Conservation (phyloP, 2,113 vertebrate species). For the Lethenteron reissneri region DNA sequence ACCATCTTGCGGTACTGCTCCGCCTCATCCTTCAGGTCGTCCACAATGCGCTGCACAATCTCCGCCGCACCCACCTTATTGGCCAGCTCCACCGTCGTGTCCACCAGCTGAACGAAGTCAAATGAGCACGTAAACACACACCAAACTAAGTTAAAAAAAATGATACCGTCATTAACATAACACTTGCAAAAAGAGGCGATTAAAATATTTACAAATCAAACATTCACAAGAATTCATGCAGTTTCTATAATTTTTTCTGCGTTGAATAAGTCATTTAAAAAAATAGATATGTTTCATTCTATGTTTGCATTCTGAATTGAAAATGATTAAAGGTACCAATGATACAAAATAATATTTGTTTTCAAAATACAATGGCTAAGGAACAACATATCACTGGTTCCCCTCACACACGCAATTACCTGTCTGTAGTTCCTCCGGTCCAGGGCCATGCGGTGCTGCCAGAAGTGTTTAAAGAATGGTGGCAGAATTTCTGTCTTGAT, state of each 20-base stretch:
- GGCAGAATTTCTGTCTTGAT: conserved; percentile 98
- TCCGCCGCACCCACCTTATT: conserved; percentile 97
- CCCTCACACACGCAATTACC: conserved; percentile 22
- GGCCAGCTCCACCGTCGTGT: conserved; percentile 90
- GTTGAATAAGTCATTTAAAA: background rate
- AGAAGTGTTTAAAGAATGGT: conserved; percentile 97
- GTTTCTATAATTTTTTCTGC: background rate
- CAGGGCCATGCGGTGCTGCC: conserved; percentile 96
- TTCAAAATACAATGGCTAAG: no score
- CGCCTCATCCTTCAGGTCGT: conserved; percentile 91
- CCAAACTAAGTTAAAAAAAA: background rate
- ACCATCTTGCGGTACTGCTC: conserved; percentile 99
- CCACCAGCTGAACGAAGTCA: conserved; percentile 42
- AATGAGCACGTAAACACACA: no score
- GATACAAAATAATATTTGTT: no score
- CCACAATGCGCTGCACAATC: conserved; percentile 92
- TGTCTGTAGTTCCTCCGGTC: conserved; percentile 97
- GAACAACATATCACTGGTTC: no score
- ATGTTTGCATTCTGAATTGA: background rate
- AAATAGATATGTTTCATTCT: background rate
- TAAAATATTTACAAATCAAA: background rate
- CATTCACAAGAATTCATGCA: background rate
- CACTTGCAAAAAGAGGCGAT: background rate
- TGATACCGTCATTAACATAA: background rate
- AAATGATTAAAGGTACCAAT: background rate